Base-by-base conservation (phyloP, 2,888 invertebrate species). In the Cantharis lateralis region DNA sequence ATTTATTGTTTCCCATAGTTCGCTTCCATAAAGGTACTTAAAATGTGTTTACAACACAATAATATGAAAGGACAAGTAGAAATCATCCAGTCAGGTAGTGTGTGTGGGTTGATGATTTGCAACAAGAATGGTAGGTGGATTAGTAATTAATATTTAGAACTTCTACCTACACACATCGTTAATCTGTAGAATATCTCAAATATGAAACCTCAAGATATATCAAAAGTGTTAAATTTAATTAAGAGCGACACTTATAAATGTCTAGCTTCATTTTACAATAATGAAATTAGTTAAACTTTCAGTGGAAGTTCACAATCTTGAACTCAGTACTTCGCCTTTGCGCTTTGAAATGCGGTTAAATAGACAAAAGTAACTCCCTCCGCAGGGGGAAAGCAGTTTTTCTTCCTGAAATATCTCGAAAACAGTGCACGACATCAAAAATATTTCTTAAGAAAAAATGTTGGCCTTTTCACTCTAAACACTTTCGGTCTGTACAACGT, bases 81-180 rank as follows among this genome's bases (percentile, higher is more conserved):
- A 62, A 62, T 13, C 15, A 18, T 32, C 32, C 15, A 18, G 24
- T 32, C 62, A 28, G 62, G 68, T 62, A n/a, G n/a, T 11, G 26
- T 11, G 69, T 20, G 75, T 75, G 75, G 75, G 75, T 9, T 24
- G 26, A 16, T 62, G 75, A 75, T 75, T 71, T 75, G 71, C 75
- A 70, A 68, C 71, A 75, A 68, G 48, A 64, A 28, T 24, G 62
- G 75, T 75, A 61, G 75, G 75, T 64, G 75, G 71, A 10, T 28
- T 71, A 75, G 75, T 75, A 75, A 75, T 75, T 75, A 75, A 71
- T 75, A 75, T 75, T 75, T 75, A 75, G 66, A 75, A 71, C 68
- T 61, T 28, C 74, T 3, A 15, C 74, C 74, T 32, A 74, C 70
- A 48, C 64, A 48, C n/a, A 32, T 70, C 74, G 70, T 74, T 74